These are phyloP conservation scores for Sipunculus nudus DNA, from an alignment of 2,888 invertebrate species.

Conservation along the genomic window DNA sequence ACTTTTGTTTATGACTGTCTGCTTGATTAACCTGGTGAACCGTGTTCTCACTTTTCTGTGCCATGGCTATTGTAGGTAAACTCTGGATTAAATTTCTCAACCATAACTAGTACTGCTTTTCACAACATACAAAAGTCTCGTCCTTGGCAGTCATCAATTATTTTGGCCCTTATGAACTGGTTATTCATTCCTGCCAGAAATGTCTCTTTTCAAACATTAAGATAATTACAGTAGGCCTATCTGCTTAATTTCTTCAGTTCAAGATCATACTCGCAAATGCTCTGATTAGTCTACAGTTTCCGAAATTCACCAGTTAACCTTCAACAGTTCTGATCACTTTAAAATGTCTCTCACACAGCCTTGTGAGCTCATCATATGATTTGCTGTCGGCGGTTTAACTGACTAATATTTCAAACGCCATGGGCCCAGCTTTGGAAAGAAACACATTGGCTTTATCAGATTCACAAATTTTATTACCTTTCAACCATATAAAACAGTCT, in stretches of 20 bases:
- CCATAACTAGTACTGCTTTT: not conserved
- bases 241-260: not conserved
- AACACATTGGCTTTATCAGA: slow-evolving; percentile 1
- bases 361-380: too few relatives aligned
- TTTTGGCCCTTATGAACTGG: not conserved
- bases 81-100: not conserved
- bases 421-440: not conserved
- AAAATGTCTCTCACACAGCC: too few relatives aligned
- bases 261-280: not conserved
- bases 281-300: not conserved
- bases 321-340: not conserved
- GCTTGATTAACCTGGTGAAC: too few relatives aligned
- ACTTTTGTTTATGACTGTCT: not conserved
- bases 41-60: not conserved
- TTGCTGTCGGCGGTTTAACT: not conserved
- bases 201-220: not conserved
- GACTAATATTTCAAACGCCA: slow-evolving; percentile 2
- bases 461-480: not conserved
- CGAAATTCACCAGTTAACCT: not conserved
- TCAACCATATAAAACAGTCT: slow-evolving; percentile 3
- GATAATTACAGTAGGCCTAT: not conserved
- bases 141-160: not conserved
- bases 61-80: not conserved
- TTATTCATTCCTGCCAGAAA: not conserved
- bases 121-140: not conserved